These are phyloP conservation scores for Sinocyclocheilus maitianheensis DNA, from an alignment of 2,113 vertebrate species.

Conservation along the genomic window DNA sequence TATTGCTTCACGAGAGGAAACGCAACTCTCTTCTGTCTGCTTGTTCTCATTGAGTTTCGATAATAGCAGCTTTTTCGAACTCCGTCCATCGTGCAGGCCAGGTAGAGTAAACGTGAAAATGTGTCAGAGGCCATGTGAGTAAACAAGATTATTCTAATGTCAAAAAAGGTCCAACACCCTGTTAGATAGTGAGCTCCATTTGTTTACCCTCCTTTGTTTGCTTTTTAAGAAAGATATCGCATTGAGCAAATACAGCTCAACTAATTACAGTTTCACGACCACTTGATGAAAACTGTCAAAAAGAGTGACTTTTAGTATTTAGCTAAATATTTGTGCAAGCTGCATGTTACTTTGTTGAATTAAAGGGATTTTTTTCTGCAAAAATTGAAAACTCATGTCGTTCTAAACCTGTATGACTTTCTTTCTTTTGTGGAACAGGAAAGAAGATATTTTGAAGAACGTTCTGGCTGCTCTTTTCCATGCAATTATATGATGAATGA, in stretches of 20 bases:
- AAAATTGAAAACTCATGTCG: not conserved
- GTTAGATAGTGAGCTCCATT: slow-evolving; percentile 18
- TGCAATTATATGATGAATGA: not conserved
- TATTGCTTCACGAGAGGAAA: not conserved
- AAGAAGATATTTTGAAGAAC: not conserved
- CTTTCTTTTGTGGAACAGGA: not conserved
- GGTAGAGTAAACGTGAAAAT: slow-evolving; percentile 24
- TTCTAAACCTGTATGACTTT: not conserved
- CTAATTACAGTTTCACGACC: slow-evolving; percentile 35
- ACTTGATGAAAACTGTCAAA: not conserved
- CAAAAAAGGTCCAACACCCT: slow-evolving; percentile 23
- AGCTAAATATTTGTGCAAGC: not conserved
- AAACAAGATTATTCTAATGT: slow-evolving; percentile 46
- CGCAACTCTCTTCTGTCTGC: not conserved
- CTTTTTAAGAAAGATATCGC: slow-evolving; percentile 10
- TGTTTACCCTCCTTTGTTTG: slow-evolving; percentile 33
- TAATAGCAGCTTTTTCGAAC: slow-evolving; percentile 44
- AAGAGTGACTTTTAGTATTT: not conserved
- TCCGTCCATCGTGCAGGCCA: slow-evolving; percentile 21
- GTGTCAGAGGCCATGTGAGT: slow-evolving; percentile 14
- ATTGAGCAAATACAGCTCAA: not conserved
- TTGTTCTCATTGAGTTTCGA: not conserved
- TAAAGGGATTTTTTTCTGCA: not conserved
- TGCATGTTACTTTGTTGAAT: not conserved
- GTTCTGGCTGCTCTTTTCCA: not conserved